Base-by-base conservation (phyloP, 2,888 invertebrate species). In the Camponotus fellah region DNA sequence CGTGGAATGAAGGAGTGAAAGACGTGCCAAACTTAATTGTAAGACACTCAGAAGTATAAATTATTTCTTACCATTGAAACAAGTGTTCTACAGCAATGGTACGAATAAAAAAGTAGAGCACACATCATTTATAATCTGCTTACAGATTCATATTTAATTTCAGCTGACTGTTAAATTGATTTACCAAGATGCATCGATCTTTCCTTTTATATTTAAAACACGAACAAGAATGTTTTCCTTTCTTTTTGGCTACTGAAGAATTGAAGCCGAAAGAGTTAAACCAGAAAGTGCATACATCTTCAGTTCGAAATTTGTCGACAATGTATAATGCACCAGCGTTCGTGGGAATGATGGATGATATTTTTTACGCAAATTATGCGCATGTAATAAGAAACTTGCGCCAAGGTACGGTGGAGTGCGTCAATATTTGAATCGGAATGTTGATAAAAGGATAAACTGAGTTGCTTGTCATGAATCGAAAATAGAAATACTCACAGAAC, bases 341-440 rank as follows among this genome's bases (percentile, higher is more conserved):
- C 17, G 12, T 53, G 60, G 60, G 32, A 68, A n/a, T 80, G 60
- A 80, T 80, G 79, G 79, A 80, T 71, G 69, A 56, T 49, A 80
- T 69, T 71, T 80, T 71, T 71, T 80, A 37, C 34, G 5, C 49
- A 53, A 69, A 53, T 69, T 69, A 69, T 69, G 69, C 53, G 34
- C 71, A 60, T 71, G 60, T 77, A 56, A 66, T 62, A 71, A 80
- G 46, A 80, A 71, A 34, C 14, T 68, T 46, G 43, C 34, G 21
- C 32, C 43, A 34, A 60, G 12, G 58, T 0, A 46, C 60, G 34
- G 46, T 26, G 60, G 5, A 60, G 12, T 37, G 49, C 26, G 34
- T 69, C 79, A 80, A 80, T 80, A 71, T 80, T 80, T 80, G 60
- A 12, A 46, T 10, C 9, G 46, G n/a, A 60, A 58, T 32, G 58